Base-by-base conservation (phyloP, 2,888 invertebrate genomes). In the Dryomyza anilis region DNA sequence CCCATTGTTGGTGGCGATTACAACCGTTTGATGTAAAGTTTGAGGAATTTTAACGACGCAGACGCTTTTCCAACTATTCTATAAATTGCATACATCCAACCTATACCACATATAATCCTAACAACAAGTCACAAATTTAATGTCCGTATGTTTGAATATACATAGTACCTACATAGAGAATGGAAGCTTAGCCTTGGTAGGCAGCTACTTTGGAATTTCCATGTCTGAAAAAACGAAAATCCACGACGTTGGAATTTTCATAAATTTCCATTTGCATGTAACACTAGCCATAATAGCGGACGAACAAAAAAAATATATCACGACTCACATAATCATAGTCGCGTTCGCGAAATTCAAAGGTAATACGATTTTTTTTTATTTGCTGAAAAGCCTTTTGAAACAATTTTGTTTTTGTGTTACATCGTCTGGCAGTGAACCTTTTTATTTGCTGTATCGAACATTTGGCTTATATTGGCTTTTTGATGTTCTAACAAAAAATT, bases 31-130 rank as follows among this genome's bases (percentile, higher is more conserved):
- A 61, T 27, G 60, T 25, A 16, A 14, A 33, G 76, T 69, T 70
- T 72, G 72, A 80, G 77, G 81, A 78, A 79, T 79, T 78, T 65
- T 71, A 81, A 76, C 75, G 73, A 79, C 79, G 79, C 71, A 79
- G 79, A 79, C 79, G 72, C 74, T 74, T 78, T 78, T 70, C 69
- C 70, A 78, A 74, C 71, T 65, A 69, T 67, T 66, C 72, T 61
- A 65, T 21, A 14, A n/a, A 36, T n/a, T n/a, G n/a, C 39, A 55
- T 19, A 16, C 21, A 36, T 12, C 19, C 10, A 55, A 55, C 36
- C 16, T 23, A 27, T 10, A 5, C 43, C 30, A 33, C 23, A 29
- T 14, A 10, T 7, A 12, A 12, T 45, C 19, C 27, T n/a, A 19
- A 19, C 23, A 33, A 14, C n/a, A n/a, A n/a, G n/a, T n/a, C n/a